phyloP scores from a whole-genome alignment of 2,113 vertebrate genomes.

The Isurus oxyrinchus region DNA sequence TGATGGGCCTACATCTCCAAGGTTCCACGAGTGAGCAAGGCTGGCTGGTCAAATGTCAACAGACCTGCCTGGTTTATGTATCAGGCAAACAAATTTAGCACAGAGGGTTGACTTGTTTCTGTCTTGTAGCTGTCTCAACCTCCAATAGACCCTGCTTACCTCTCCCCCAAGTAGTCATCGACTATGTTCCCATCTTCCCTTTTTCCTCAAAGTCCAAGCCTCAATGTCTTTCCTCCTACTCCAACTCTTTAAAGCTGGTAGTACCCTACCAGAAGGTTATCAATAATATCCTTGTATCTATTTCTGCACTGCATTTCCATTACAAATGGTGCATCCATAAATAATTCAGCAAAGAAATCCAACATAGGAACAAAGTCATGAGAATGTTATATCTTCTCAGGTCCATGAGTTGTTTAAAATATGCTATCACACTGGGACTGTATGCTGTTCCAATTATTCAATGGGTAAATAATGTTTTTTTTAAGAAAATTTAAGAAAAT shows the following conservation, averaged over 20 bases:
- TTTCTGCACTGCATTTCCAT: background rate
- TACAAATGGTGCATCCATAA: background rate
- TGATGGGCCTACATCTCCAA: background rate
- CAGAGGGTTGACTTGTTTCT: background rate
- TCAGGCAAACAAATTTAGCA: background rate
- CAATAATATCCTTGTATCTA: background rate
- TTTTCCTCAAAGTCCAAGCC: background rate
- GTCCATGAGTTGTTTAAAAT: background rate
- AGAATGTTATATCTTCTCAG: background rate
- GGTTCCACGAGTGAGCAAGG: background rate
- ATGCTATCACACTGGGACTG: background rate
- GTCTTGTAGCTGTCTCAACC: background rate
- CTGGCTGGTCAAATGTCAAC: background rate
- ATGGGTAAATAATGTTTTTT: background rate
- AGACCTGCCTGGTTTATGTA: background rate
- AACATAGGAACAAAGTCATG: background rate
- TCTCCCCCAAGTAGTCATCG: background rate
- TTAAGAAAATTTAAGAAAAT: background rate
- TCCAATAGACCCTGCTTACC: background rate
- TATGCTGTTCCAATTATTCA: background rate
- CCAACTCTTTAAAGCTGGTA: background rate
- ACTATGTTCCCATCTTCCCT: background rate
- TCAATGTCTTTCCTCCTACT: background rate
- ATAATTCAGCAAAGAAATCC: background rate
- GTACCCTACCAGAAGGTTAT: background rate